phyloP scores from a whole-genome alignment of 2,113 vertebrate genomes.

The Menidia beryllina region DNA sequence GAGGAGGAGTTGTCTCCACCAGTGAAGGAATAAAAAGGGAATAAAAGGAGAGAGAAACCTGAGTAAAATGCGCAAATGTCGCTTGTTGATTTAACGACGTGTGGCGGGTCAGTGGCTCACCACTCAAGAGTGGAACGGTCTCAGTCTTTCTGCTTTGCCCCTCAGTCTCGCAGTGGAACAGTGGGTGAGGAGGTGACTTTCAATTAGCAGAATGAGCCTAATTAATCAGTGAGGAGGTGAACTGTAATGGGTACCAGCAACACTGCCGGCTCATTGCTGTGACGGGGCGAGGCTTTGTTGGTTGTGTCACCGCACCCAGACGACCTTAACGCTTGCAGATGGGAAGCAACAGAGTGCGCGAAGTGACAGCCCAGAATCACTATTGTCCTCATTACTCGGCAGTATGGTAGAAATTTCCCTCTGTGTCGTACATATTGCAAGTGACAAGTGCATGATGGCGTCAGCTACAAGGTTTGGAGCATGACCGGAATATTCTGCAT shows the following conservation, averaged over 20 bases:
- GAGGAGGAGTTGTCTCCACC: constrained; percentile 15
- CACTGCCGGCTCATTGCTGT: constrained; percentile 44
- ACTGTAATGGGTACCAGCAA: constrained; percentile 67
- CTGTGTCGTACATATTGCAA: constrained; percentile 53
- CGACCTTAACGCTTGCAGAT: constrained; percentile 70
- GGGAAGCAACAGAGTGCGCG: constrained; percentile 31
- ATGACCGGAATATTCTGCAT: constrained; percentile 5
- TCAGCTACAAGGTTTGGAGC: constrained; percentile 28
- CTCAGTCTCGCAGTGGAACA: constrained; percentile 46
- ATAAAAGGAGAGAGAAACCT: not conserved
- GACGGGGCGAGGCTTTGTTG: constrained; percentile 53
- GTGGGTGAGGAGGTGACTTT: constrained; percentile 77
- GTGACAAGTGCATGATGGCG: constrained; percentile 45
- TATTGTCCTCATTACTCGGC: constrained; percentile 59
- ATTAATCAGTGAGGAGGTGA: constrained; percentile 80
- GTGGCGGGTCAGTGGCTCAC: constrained; percentile 55
- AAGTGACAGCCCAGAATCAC: constrained; percentile 54
- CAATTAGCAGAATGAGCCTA: constrained; percentile 79
- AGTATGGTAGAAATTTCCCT: constrained; percentile 54
- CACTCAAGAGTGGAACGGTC: constrained; percentile 43
- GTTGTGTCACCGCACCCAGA: constrained; percentile 30
- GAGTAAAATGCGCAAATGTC: constrained; percentile 34
- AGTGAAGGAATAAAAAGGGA: constrained; percentile 12
- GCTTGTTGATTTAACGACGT: constrained; percentile 65
- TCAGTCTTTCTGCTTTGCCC: constrained; percentile 43